These are phyloP conservation scores for Pomatorhinus ruficollis DNA, from an alignment of 2,113 vertebrate genomes.

Conservation along the genomic window DNA sequence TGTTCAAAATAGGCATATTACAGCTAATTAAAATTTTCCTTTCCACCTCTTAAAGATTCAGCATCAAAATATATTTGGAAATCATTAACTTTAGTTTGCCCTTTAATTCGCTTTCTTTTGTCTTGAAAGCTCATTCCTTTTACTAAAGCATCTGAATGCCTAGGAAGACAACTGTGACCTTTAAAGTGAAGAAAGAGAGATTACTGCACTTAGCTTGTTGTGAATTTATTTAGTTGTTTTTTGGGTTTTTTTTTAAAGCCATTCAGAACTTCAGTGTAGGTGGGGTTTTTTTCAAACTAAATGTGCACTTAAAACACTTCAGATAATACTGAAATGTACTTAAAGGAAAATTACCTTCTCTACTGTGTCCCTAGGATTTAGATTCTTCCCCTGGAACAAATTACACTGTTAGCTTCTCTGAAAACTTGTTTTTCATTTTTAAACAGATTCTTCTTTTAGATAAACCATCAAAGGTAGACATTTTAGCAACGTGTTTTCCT, in stretches of 20 bases:
- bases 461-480: background rate
- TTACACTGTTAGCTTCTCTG: background rate
- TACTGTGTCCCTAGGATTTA: background rate
- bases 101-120: background rate
- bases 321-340: background rate
- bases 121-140: slow-evolving; percentile 2
- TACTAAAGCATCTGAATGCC: background rate
- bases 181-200: background rate
- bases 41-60: background rate
- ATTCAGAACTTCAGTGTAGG: background rate
- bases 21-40: background rate
- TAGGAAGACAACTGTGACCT: slow-evolving; percentile 13
- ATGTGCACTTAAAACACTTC: background rate
- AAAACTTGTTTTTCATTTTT: background rate
- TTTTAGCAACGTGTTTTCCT: background rate
- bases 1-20: background rate
- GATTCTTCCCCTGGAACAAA: background rate
- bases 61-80: slow-evolving; percentile 14
- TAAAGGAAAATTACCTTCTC: slow-evolving; percentile 5
- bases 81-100: background rate
- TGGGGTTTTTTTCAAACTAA: background rate
- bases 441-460: background rate
- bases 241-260: background rate
- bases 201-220: background rate
- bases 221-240: background rate